Conservation (phyloP, 2,797 vertebrate genomes). For the Rhinella marina region DNA sequence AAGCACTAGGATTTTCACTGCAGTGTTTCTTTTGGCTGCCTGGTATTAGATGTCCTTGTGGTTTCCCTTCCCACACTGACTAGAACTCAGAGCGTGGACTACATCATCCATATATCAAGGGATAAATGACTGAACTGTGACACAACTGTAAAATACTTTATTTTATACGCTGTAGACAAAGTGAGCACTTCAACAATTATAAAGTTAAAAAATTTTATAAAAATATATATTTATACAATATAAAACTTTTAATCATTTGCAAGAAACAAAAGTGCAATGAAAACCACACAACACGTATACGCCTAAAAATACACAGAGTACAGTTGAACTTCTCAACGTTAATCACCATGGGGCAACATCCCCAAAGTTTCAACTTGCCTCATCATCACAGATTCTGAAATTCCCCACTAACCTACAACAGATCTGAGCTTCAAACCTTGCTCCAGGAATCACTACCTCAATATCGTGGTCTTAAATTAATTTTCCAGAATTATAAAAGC, state of each 20-base stretch:
- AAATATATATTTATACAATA: constrained; percentile 30
- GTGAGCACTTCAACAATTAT: constrained; percentile 11
- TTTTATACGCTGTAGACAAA: constrained; percentile 43
- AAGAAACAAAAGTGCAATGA: background rate
- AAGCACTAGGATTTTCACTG: background rate
- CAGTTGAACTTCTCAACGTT: too few relatives aligned
- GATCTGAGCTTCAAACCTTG: background rate
- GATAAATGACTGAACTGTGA: background rate
- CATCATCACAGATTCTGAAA: background rate
- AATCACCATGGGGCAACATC: background rate
- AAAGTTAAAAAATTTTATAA: constrained; percentile 21
- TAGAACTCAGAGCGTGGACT: background rate
- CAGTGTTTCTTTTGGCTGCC: background rate
- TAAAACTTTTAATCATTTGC: constrained; percentile 17
- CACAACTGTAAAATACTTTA: constrained; percentile 22
- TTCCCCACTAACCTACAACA: background rate
- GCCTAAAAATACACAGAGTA: background rate
- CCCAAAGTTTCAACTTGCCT: background rate
- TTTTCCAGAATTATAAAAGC: too few relatives aligned
- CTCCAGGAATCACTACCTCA: background rate
- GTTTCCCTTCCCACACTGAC: background rate
- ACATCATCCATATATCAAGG: background rate
- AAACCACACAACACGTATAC: background rate
- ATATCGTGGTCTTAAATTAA: background rate
- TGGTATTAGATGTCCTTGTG: background rate